phyloP scores from a whole-genome alignment of 2,888 invertebrate genomes.

The Pandemis corylana region DNA sequence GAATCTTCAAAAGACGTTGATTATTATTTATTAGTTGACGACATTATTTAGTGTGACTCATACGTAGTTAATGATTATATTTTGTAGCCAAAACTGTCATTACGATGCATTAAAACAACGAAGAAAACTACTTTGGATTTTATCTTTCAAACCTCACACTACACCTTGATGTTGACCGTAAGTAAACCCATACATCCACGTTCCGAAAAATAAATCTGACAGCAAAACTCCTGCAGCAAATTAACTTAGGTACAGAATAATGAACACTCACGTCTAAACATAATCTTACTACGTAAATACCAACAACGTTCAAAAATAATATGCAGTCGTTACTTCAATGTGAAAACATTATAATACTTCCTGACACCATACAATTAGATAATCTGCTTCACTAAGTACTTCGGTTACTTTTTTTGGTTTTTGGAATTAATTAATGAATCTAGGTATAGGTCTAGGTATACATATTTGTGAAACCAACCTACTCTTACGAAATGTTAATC shows the following conservation, averaged over 20 bases:
- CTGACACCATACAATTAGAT: no score
- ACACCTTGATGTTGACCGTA: neutral
- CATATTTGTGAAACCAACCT: no score
- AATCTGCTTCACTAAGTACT: no score
- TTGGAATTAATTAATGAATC: no score
- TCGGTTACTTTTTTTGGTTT: no score
- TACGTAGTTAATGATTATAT: conserved; percentile 59
- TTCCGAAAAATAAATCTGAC: conserved; percentile 6
- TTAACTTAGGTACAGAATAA: conserved; percentile 1
- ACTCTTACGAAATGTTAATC: conserved; percentile 7
- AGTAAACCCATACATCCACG: conserved; percentile 26
- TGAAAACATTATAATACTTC: no score
- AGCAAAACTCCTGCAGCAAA: neutral
- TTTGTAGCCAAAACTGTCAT: conserved; percentile 66
- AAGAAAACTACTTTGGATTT: conserved; percentile 58
- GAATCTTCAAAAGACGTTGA: neutral
- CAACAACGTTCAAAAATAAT: no score
- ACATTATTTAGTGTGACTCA: conserved; percentile 50
- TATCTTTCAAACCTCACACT: conserved; percentile 41
- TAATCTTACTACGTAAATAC: no score
- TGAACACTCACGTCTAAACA: no score
- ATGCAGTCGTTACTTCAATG: no score
- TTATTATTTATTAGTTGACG: conserved; percentile 13
- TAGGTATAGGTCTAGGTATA: no score
- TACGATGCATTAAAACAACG: conserved; percentile 79